Percentiles rank a stretch among this genome's conserved stretches.
Conservation (phyloP, 2,113 vertebrate genomes). For the Ammospiza nelsoni region DNA sequence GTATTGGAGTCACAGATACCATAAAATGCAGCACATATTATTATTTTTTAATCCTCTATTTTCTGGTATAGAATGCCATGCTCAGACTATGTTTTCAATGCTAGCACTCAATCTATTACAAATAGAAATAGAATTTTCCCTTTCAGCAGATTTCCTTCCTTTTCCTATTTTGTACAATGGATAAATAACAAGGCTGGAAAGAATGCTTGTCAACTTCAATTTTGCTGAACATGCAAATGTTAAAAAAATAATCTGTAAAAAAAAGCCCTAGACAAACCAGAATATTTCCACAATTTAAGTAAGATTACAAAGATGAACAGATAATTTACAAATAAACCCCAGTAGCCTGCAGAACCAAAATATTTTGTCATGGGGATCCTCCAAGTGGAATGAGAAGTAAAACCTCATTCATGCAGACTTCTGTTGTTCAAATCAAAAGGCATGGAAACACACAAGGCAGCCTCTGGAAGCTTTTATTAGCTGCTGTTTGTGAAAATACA, state of each 20-base stretch:
- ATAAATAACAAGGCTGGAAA: slow-evolving; percentile 9
- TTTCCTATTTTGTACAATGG: background rate
- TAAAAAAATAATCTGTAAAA: background rate
- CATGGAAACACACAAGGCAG: background rate
- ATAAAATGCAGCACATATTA: background rate
- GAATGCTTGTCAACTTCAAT: slow-evolving; percentile 13
- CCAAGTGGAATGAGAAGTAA: background rate
- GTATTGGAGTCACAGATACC: background rate
- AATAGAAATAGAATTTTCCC: background rate
- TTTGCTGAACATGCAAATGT: background rate
- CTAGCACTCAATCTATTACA: background rate
- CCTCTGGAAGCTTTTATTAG: background rate
- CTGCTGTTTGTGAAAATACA: background rate
- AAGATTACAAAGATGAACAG: background rate
- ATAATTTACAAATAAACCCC: background rate
- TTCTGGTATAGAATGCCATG: background rate
- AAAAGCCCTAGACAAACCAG: background rate
- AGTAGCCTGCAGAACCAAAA: background rate
- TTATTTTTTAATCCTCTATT: background rate
- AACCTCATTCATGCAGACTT: background rate
- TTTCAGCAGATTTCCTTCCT: slow-evolving; percentile 19
- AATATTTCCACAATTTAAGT: background rate
- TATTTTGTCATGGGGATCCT: background rate
- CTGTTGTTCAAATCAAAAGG: background rate
- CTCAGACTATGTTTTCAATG: background rate